These are phyloP conservation scores for Diuraphis noxia DNA, from an alignment of 1,140 invertebrate species.

Conservation along the genomic window DNA sequence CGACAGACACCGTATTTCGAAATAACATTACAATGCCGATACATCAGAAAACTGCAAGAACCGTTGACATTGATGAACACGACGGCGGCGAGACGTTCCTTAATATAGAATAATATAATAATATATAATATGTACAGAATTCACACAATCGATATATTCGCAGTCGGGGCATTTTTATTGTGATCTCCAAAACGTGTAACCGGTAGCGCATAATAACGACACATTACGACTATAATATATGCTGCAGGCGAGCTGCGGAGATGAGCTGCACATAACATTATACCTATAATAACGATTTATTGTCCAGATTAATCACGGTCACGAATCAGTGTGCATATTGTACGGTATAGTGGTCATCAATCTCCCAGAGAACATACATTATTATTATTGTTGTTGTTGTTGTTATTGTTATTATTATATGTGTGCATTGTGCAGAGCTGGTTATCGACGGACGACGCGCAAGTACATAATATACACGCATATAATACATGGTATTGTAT, in stretches of 20 bases:
- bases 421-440: neutral
- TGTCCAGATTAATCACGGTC: constrained; percentile 37
- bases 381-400: constrained; percentile 6
- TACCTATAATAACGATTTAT: neutral
- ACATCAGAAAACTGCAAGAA: neutral
- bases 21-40: neutral
- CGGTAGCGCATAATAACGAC: constrained; percentile 10
- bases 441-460: neutral
- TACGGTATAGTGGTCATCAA: constrained; percentile 20
- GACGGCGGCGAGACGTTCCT: neutral
- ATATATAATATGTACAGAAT: neutral
- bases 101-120: neutral
- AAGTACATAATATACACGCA: neutral
- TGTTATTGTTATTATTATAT: too few relatives aligned
- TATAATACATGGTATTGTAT: neutral
- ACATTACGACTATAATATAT: neutral
- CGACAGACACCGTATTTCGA: neutral
- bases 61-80: neutral
- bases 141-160: neutral
- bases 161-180: constrained; percentile 8
- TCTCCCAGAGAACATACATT: neutral
- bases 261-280: neutral
- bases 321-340: neutral
- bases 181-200: neutral
- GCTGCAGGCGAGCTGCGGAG: neutral